A percentile compares a stretch with the other conserved stretches of the same genome.
These are phyloP conservation scores for Pyrgilauda ruficollis DNA, from an alignment of 2,113 vertebrate genomes.

Conservation along the genomic window DNA sequence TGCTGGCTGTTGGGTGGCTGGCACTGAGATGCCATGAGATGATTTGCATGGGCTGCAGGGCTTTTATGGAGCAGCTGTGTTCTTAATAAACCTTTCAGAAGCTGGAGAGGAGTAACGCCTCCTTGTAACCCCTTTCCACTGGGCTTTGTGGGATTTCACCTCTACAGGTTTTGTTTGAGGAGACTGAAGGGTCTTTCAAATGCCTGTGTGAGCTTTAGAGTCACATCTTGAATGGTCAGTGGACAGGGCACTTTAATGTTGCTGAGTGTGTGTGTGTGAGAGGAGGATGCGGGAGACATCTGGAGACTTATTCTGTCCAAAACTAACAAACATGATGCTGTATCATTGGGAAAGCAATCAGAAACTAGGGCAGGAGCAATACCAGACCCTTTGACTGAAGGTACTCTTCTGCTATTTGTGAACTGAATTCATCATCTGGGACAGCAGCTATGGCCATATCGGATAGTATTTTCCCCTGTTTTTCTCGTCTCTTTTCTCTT, in stretches of 20 bases:
- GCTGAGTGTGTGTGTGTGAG: background rate
- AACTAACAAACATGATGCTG: conserved; percentile 17
- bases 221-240: background rate
- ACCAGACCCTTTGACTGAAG: background rate
- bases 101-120: background rate
- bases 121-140: background rate
- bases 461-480: background rate
- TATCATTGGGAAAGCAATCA: conserved; percentile 10
- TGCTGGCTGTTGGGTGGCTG: background rate
- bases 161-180: background rate
- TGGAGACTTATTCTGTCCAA: conserved; percentile 28
- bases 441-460: background rate
- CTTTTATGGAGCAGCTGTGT: background rate
- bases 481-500: background rate
- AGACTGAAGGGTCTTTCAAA: background rate
- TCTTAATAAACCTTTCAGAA: background rate
- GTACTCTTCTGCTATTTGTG: background rate
- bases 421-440: background rate
- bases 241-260: background rate
- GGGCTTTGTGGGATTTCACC: background rate
- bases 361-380: background rate
- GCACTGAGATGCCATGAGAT: background rate
- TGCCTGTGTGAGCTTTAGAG: background rate
- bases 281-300: background rate
- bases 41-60: background rate